Percentiles rank a stretch among this genome's conserved stretches.
These are phyloP conservation scores for Lepus americanus DNA, from an alignment of 2,113 vertebrate species.

Conservation along the genomic window DNA sequence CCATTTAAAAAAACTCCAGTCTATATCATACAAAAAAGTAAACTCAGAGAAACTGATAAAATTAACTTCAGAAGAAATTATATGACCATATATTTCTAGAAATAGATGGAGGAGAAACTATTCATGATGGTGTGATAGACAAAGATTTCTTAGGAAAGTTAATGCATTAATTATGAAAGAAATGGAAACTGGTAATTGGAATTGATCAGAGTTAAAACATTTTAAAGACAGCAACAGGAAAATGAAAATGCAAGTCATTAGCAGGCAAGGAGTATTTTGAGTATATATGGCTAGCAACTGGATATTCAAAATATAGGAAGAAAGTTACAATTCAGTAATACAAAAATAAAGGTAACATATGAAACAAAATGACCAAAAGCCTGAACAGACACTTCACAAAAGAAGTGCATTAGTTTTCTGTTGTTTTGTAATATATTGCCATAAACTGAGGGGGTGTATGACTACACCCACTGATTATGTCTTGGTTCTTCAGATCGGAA, in stretches of 20 bases:
- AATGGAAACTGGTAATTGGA: neutral
- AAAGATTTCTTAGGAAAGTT: conserved; percentile 12
- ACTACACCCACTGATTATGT: neutral
- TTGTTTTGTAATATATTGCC: neutral
- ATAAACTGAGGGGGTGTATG: neutral
- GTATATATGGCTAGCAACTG: neutral
- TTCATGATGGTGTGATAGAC: neutral
- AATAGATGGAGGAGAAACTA: neutral
- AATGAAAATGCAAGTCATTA: neutral
- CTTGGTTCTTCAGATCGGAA: neutral
- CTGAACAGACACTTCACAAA: too few species aligned
- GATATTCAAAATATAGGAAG: neutral
- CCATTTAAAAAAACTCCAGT: neutral
- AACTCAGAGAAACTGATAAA: neutral
- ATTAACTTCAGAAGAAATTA: neutral
- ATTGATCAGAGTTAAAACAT: neutral
- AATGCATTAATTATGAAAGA: neutral
- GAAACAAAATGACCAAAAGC: neutral
- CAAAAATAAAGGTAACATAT: neutral
- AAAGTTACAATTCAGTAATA: neutral
- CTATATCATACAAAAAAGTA: neutral
- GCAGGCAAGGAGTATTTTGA: neutral
- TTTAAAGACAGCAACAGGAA: neutral
- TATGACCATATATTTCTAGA: neutral
- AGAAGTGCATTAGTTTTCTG: neutral